Percentiles rank a stretch among this genome's conserved stretches.
Conservation (phyloP, 2,113 vertebrate species). For the Cyprinodon tularosa region DNA sequence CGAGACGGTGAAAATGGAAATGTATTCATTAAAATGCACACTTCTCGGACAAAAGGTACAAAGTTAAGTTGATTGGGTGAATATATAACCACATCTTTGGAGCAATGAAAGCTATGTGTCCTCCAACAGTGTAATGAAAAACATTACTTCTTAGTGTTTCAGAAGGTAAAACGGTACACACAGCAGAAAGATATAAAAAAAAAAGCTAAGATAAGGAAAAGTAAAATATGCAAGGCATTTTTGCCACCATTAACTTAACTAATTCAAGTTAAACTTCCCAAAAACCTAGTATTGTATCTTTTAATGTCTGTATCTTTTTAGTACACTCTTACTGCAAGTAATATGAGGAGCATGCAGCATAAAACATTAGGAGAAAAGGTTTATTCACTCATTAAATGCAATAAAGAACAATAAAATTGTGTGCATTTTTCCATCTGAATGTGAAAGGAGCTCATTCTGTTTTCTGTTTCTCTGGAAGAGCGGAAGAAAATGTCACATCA, state of each 20-base stretch:
- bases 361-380: background rate
- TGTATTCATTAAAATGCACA: background rate
- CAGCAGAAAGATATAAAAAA: conserved; percentile 2
- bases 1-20: background rate
- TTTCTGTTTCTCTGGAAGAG: conserved; percentile 16
- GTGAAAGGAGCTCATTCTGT: conserved; percentile 22
- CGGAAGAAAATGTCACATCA: conserved; percentile 8
- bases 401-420: conserved; percentile 16
- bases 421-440: conserved; percentile 9
- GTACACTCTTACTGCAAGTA: background rate
- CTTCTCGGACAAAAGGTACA: background rate
- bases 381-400: conserved; percentile 39
- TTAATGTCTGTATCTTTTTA: background rate
- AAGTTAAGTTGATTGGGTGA: background rate
- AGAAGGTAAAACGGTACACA: background rate
- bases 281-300: background rate
- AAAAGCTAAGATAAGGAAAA: background rate
- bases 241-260: no score
- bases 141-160: background rate
- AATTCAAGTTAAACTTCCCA: no score
- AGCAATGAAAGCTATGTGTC: background rate
- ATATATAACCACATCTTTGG: conserved; percentile 24
- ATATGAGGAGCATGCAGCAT: background rate
- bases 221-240: background rate
- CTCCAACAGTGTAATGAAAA: background rate